phyloP scores from a whole-genome alignment of 2,797 vertebrate genomes.

The Lophotriccus pileatus region DNA sequence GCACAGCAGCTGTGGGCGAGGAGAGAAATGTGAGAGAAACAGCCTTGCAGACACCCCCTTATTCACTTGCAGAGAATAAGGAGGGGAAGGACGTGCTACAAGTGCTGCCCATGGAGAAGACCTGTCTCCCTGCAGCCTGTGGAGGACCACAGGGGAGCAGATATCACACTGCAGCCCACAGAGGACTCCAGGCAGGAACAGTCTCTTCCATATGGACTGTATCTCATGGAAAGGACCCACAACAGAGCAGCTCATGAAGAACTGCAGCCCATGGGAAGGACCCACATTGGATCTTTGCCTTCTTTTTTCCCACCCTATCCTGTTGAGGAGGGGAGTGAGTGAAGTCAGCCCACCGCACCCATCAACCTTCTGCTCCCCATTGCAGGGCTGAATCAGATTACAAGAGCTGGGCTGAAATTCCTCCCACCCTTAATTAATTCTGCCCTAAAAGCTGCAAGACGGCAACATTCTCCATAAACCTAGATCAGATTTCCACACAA shows the following conservation, averaged over 20 bases:
- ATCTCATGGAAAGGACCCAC: not conserved
- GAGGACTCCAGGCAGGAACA: not conserved
- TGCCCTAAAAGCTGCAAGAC: not conserved
- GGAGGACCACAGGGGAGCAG: not conserved
- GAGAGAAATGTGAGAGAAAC: not conserved
- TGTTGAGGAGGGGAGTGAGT: not conserved
- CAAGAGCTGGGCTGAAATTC: not conserved
- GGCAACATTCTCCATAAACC: not conserved
- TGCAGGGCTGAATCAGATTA: not conserved
- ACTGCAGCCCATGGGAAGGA: not conserved
- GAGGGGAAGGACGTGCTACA: not conserved
- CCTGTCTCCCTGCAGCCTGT: not conserved
- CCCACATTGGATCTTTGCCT: not conserved
- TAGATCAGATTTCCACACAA: not conserved
- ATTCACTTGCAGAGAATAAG: not conserved
- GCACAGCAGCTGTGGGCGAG: not conserved
- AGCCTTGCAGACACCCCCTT: not conserved
- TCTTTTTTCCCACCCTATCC: not conserved
- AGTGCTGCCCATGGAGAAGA: not conserved
- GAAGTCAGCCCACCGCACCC: not conserved
- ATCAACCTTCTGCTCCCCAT: not conserved
- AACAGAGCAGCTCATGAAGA: not conserved
- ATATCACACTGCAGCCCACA: not conserved
- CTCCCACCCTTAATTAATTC: not conserved
- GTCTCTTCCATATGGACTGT: not conserved